phyloP scores from a whole-genome alignment of 2,888 invertebrate genomes.

The Willowsia nigromaculata region DNA sequence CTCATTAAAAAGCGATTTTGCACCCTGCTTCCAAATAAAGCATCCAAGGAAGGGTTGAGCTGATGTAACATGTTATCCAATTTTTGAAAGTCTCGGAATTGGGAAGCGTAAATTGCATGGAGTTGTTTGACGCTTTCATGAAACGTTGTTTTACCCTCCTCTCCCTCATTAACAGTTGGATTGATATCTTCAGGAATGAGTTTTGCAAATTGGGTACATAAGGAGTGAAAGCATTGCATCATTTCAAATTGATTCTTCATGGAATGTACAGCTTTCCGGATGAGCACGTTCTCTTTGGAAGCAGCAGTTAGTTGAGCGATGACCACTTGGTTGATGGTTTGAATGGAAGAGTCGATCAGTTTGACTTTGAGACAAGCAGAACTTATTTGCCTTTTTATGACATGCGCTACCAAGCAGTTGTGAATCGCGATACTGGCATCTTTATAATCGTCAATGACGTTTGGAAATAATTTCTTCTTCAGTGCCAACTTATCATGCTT shows the following conservation, averaged over 20 bases:
- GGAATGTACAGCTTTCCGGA: slow-evolving; percentile 52
- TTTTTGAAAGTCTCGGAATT: slow-evolving; percentile 24
- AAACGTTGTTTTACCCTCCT: not conserved
- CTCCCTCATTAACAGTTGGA: not conserved
- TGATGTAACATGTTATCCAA: not conserved
- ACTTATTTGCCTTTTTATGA: slow-evolving; percentile 88
- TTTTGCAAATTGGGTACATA: slow-evolving; percentile 49
- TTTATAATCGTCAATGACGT: slow-evolving; percentile 90
- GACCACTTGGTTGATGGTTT: slow-evolving; percentile 70
- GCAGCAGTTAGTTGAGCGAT: slow-evolving; percentile 56
- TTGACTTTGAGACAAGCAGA: slow-evolving; percentile 81
- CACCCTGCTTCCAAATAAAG: slow-evolving; percentile 60
- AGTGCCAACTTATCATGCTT: slow-evolving; percentile 85
- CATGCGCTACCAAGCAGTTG: slow-evolving; percentile 87
- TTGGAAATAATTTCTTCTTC: slow-evolving; percentile 84
- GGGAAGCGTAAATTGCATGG: not conserved
- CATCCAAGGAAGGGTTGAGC: slow-evolving; percentile 51
- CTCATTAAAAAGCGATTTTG: slow-evolving; percentile 58
- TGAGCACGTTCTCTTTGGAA: slow-evolving; percentile 55
- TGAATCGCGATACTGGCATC: slow-evolving; percentile 93
- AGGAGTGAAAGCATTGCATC: slow-evolving; percentile 59
- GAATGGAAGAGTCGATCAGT: slow-evolving; percentile 43
- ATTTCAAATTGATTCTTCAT: slow-evolving; percentile 71
- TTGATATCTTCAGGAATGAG: slow-evolving; percentile 42
- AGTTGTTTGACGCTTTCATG: not conserved